Conservation (phyloP, 1,140 invertebrate species). For the Drosophila sp. region DNA sequence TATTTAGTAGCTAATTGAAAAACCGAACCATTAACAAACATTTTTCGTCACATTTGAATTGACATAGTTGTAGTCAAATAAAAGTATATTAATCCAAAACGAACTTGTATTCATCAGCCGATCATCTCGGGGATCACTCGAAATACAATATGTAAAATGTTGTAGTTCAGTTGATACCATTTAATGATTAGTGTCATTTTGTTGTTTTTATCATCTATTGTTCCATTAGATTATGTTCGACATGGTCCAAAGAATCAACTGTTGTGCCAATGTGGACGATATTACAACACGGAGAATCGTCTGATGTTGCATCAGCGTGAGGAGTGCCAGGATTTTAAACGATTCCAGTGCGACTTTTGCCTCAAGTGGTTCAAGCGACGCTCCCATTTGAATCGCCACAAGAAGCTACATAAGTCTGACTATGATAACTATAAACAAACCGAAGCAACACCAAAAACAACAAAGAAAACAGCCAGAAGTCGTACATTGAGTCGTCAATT, state of each 20-base stretch:
- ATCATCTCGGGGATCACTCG: conserved; percentile 8
- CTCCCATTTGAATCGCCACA: conserved; percentile 69
- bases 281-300: conserved; percentile 65
- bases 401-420: conserved; percentile 64
- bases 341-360: conserved; percentile 70
- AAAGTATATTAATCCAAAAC: conserved; percentile 25
- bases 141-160: neutral
- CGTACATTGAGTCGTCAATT: conserved; percentile 12
- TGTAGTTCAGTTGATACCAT: neutral
- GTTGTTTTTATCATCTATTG: conserved; percentile 29
- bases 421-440: conserved; percentile 43
- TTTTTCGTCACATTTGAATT: conserved; percentile 21
- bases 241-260: conserved; percentile 66
- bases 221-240: conserved; percentile 53
- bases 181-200: conserved; percentile 7
- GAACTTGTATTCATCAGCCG: conserved; percentile 44
- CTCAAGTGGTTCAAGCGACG: conserved; percentile 76
- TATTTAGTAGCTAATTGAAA: conserved; percentile 15
- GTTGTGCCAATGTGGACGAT: conserved; percentile 72
- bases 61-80: conserved; percentile 8
- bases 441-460: conserved; percentile 17
- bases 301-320: conserved; percentile 66
- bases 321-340: conserved; percentile 75
- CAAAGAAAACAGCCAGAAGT: neutral
- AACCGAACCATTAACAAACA: conserved; percentile 17